Conservation (phyloP, 2,113 vertebrate genomes). For the Clupea harengus region DNA sequence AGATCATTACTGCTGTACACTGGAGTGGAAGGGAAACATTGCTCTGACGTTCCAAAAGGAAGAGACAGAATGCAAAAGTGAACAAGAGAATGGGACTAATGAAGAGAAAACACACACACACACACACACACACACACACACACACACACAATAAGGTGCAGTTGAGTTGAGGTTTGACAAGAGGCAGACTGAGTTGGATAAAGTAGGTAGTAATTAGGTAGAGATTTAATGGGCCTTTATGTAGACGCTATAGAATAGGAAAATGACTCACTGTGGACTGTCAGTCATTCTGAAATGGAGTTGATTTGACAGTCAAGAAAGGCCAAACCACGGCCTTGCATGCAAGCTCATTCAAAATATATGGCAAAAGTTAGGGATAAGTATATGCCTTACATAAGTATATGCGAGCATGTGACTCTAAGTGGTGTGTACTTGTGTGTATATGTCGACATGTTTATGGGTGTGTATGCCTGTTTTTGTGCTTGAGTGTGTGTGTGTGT, state of each 20-base stretch:
- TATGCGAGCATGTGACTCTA: not conserved
- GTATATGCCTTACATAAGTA: not conserved
- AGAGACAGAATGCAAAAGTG: not conserved
- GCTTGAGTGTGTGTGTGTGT: not conserved
- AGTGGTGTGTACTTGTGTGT: not conserved
- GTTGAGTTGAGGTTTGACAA: not conserved
- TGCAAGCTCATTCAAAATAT: not conserved
- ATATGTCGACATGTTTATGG: not conserved
- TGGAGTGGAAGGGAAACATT: constrained; percentile 48
- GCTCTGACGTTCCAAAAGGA: constrained; percentile 48
- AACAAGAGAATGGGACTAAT: constrained; percentile 23
- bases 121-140: not conserved
- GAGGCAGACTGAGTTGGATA: not conserved
- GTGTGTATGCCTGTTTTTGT: no score
- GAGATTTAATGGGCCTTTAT: constrained; percentile 17
- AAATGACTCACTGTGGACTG: not conserved
- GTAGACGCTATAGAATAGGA: not conserved
- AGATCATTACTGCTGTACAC: constrained; percentile 49
- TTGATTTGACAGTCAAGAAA: not conserved
- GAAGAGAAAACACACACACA: constrained; percentile 14
- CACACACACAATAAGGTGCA: not conserved
- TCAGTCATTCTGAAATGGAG: not conserved
- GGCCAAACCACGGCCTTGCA: not conserved
- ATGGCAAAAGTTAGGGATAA: not conserved
- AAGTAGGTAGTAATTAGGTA: not conserved